These are phyloP conservation scores for Crocodylus rhombifer DNA, from an alignment of 2,797 vertebrate species.

Conservation along the genomic window DNA sequence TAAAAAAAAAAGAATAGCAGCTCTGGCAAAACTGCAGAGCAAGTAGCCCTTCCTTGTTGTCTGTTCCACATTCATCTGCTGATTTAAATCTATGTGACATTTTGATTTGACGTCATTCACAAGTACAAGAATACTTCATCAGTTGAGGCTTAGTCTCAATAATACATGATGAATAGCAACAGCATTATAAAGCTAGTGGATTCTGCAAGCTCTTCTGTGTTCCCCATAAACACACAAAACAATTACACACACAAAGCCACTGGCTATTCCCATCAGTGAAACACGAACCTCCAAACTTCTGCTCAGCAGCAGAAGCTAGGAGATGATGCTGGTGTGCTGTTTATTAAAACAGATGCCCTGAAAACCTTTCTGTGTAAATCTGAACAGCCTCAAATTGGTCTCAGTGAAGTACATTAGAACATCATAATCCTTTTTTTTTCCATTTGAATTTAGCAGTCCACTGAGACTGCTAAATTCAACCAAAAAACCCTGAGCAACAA, in stretches of 20 bases:
- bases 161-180: neutral
- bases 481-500: neutral
- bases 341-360: neutral
- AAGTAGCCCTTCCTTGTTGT: neutral
- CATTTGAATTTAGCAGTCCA: neutral
- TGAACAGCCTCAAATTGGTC: neutral
- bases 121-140: constrained; percentile 29
- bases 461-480: neutral
- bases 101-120: constrained; percentile 48
- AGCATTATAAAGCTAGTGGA: neutral
- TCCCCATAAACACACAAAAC: neutral
- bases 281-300: neutral
- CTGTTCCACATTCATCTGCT: constrained; percentile 14
- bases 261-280: neutral
- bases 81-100: constrained; percentile 21
- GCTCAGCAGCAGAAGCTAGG: neutral
- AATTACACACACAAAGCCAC: neutral
- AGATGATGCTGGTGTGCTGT: neutral
- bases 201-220: neutral
- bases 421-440: neutral
- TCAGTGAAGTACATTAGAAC: neutral
- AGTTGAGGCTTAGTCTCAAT: neutral
- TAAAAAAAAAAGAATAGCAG: neutral
- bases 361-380: neutral
- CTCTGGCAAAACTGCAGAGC: neutral